Conservation (phyloP, 2,888 invertebrate species). For the Gasteruption jaculator region DNA sequence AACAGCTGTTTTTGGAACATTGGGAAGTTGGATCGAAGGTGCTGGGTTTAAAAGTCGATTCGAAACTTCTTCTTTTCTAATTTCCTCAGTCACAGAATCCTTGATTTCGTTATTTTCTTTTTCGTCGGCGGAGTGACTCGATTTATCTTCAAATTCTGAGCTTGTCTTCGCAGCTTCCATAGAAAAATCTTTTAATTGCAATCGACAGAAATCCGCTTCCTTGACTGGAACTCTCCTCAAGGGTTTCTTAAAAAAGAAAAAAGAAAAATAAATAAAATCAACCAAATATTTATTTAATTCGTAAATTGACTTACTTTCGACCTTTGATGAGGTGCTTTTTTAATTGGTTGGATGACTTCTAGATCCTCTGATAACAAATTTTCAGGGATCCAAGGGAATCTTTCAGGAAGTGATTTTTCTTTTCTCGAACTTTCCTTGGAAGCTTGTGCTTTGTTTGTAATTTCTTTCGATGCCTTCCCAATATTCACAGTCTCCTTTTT, state of each 20-base stretch:
- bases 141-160: neutral
- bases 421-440: slow-evolving; percentile 1
- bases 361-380: slow-evolving; percentile 52
- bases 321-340: slow-evolving; percentile 62
- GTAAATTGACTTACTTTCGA: slow-evolving; percentile 57
- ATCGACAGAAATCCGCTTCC: slow-evolving; percentile 41
- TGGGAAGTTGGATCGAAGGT: slow-evolving; percentile 5
- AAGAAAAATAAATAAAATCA: slow-evolving; percentile 10
- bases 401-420: slow-evolving; percentile 18
- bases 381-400: slow-evolving; percentile 44
- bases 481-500: slow-evolving; percentile 9
- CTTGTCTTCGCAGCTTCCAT: slow-evolving; percentile 16
- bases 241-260: slow-evolving; percentile 53
- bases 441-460: slow-evolving; percentile 8
- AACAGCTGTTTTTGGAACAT: slow-evolving; percentile 60
- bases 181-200: slow-evolving; percentile 35
- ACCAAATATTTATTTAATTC: slow-evolving; percentile 13
- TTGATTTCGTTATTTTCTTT: slow-evolving; percentile 14
- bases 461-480: too few relatives aligned
- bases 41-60: slow-evolving; percentile 7
- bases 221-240: slow-evolving; percentile 56
- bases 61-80: slow-evolving; percentile 4
- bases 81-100: too few relatives aligned
- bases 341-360: slow-evolving; percentile 52
- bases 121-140: slow-evolving; percentile 24